These are phyloP conservation scores for Hiodon tergisus DNA, from an alignment of 2,113 vertebrate genomes.

Conservation along the genomic window DNA sequence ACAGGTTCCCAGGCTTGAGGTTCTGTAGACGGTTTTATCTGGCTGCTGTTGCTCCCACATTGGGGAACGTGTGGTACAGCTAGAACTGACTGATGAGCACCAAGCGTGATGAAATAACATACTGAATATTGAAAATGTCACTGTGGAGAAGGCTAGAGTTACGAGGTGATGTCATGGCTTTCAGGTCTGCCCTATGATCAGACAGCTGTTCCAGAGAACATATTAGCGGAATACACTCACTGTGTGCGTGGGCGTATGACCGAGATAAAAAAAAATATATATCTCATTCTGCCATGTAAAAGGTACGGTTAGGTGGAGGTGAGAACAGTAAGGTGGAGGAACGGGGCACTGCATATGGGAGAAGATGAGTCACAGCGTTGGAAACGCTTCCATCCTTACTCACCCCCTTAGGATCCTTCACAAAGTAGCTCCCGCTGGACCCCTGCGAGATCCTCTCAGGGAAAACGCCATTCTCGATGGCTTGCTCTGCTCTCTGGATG, in stretches of 20 bases:
- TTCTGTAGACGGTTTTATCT: too few relatives aligned
- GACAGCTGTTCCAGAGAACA: too few relatives aligned
- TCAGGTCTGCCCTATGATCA: too few relatives aligned
- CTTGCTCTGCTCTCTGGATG: conserved; percentile 79
- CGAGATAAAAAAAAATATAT: too few relatives aligned
- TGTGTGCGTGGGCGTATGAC: too few relatives aligned
- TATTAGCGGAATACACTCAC: too few relatives aligned
- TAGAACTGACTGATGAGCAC: background rate
- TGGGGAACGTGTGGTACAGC: background rate
- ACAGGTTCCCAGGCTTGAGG: too few relatives aligned
- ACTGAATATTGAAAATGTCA: too few relatives aligned
- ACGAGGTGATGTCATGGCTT: too few relatives aligned
- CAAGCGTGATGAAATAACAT: background rate
- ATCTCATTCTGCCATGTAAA: background rate
- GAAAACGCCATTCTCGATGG: conserved; percentile 78
- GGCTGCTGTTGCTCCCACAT: too few relatives aligned
- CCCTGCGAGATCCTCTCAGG: conserved; percentile 94
- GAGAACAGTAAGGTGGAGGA: background rate
- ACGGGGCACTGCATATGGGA: background rate
- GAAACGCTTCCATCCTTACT: conserved; percentile 30
- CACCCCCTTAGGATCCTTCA: conserved; percentile 91
- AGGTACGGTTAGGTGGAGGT: background rate
- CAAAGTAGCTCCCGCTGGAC: conserved; percentile 96
- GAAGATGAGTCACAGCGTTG: background rate
- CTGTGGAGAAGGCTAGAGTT: too few relatives aligned